Evolutionary conservation across 2,113 vertebrate species (phyloP), one percentile per base, ranked within the genome.

Genomic region (Syrmaticus mikado): DNA sequence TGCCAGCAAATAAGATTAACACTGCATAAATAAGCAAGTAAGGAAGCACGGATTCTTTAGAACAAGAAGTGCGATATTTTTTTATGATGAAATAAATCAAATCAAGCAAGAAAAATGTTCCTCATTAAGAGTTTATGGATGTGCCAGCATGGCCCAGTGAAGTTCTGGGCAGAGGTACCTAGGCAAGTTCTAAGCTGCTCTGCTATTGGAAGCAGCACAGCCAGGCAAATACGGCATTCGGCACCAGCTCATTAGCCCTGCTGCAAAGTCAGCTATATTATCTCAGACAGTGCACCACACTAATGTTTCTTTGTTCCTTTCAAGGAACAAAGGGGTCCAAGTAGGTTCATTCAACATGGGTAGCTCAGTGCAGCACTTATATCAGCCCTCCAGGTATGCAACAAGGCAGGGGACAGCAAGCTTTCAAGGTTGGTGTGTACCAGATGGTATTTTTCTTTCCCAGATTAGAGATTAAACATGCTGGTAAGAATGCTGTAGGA

Each of bases 381-480:
- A 61, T 21, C 38, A 74, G 68, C 61, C 95, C 92, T 90, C 85
- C 90, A 93, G 88, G 76, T 96, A 93, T 32, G 17, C 11, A 81
- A 67, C 76, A 83, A 96, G 80, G 38, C 72, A 83, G 41, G 67
- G 80, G 82, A 94, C 85, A 86, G 76, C 60, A 96, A 92, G 57
- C 61, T 94, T 96, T 92, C 90, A 94, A 91, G 88, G 88, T 78
- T 92, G 82, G 72, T 94, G 38, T 27, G 14, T 91, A 90, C 88
- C 96, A 96, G 93, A 96, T 95, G 96, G 95, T 75, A 86, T 90
- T 92, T 95, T 96, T 94, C 85, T 88, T 94, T 88, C 70, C 52
- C 65, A 88, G 65, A 92, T 95, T 96, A 94, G 96, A 95, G 92
- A 90, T 95, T 96, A 96, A 96, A 88, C 95, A 95, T 81, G 93